Evolutionary conservation across 2,888 invertebrate genomes (phyloP), one percentile per base, ranked within the genome.

Genomic region (Sphecodes monilicornis): DNA sequence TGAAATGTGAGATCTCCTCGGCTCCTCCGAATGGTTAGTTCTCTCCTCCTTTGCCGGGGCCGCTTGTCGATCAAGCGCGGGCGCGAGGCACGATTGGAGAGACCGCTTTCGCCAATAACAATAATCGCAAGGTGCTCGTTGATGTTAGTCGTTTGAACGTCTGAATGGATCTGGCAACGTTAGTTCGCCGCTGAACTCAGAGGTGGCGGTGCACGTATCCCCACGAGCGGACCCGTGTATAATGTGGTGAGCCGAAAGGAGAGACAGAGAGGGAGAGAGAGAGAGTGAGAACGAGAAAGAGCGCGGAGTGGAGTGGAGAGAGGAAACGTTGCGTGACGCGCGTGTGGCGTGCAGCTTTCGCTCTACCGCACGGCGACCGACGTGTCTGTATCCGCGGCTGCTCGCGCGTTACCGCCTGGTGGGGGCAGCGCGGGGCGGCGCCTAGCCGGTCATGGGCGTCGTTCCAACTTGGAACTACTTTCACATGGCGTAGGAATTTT

Each of bases 141-240:
- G 95, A 95, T 95, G 95, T 95, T 95, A 95, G 95, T 95, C 95
- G 95, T 95, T 95, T 95, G 95, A 95, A 94, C 94, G 95, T 95
- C 95, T 93, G 94, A 95, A 95, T 95, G 95, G 94, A 94, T 96
- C 95, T 96, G 95, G 92, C 89, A 87, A 88, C 80, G 82, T 91
- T 93, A 94, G 95, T 96, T 95, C 91, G 81, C 91, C 92, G 90
- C 90, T 93, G 89, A 88, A 86, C 93, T 94, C 95, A 95, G 94
- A 96, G 96, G 95, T 95, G 95, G 95, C 95, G 95, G 94, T 94
- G 86, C 84, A 80, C 90, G 89, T 90, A 89, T 89, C 80, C 90
- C 78, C 77, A 76, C 82, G 80, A 80, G 22, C 66, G 41, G 32
- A 43, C 22, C 26, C 22, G 46, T 54, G 54, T 22, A 60, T 60